Evolutionary conservation across 2,797 vertebrate species (phyloP), one percentile per base, ranked within the genome.

Genomic region (Dallia pectoralis): DNA sequence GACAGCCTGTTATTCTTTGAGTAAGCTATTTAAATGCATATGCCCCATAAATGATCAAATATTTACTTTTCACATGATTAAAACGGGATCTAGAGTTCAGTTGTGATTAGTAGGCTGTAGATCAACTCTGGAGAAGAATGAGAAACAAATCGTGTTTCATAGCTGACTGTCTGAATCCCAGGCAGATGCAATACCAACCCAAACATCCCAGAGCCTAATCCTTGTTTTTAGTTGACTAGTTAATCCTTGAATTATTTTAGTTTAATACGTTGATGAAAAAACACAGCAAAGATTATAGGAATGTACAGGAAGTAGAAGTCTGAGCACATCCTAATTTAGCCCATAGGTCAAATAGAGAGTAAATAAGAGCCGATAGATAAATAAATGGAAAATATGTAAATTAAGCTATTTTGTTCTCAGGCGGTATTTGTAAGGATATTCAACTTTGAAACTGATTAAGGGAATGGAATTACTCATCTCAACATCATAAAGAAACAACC

Each of bases 331-430:
- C 29, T 69, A 68, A 53, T 67, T 70, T 74, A 80, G 59, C 80
- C 81, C 73, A 72, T 48, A 81, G 80, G 81, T 85, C 77, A 82
- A 61, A 49, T 72, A 63, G 53, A 77, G 25, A 33, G 40, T 70
- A 67, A 64, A 67, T 49, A 61, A 47, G 75, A 78, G 81, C 70
- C 78, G 72, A 51, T 68, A 87, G 81, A 81, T 83, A 85, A 84
- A 74, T 87, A 73, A 40, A 40, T 40, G 77, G 69, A 47, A 84
- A 85, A 82, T 84, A 87, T 86, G 82, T 72, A 83, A 87, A 86
- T 87, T 4, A 22, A 40, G 33, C 16, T 74, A 67, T 62, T 40
- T 70, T 70, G 70, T 67, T 69, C 79, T 77, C 67, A 44, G 47
- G 72, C 49, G 44, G 62, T 67, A 71, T 51, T 81, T 78, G 48